Base-by-base conservation (phyloP, 1,140 invertebrate species). In the Charaxes varanes region DNA sequence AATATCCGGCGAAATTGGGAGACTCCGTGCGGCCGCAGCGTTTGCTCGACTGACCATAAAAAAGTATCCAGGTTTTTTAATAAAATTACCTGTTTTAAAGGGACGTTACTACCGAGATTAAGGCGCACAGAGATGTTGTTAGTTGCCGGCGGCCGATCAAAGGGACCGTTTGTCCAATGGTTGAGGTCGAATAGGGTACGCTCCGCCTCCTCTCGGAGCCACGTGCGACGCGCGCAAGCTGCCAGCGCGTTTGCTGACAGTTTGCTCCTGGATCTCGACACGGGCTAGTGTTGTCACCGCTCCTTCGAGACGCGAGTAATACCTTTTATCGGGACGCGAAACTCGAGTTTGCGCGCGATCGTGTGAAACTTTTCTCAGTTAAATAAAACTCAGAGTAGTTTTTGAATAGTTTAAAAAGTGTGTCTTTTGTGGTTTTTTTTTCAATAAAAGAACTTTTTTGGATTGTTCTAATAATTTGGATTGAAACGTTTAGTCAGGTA, bases 51-150 rank as follows among this genome's bases (percentile, higher is more conserved):
- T 68, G 61, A 61, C 57, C 61, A 11, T 11, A 70, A 68, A n/a
- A 72, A 65, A 71, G 62, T 71, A 72, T 65, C 44, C 62, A 67
- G 62, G 60, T 69, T 81, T 81, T 78, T 74, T 72, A 79, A 79
- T 76, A 73, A 77, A 77, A 79, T 79, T 79, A 82, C 73, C 67
- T 76, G 74, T 77, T 80, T 82, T 82, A 76, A 81, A 79, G 78
- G 78, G 71, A 80, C 66, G 67, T 74, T 77, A 82, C 65, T 82
- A 77, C 67, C 50, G 76, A 80, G 78, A 82, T 82, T 82, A 80
- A 80, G 78, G 69, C 67, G 60, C 63, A 72, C 57, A 69, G 64
- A 70, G 67, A 78, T 66, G 70, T 78, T 72, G 76, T 79, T 82
- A 82, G 72, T 74, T 62, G 72, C 65, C 66, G 69, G 65, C 78